Evolutionary conservation across 2,113 vertebrate genomes (phyloP).

Genomic region (Forbesichthys agassizii): DNA sequence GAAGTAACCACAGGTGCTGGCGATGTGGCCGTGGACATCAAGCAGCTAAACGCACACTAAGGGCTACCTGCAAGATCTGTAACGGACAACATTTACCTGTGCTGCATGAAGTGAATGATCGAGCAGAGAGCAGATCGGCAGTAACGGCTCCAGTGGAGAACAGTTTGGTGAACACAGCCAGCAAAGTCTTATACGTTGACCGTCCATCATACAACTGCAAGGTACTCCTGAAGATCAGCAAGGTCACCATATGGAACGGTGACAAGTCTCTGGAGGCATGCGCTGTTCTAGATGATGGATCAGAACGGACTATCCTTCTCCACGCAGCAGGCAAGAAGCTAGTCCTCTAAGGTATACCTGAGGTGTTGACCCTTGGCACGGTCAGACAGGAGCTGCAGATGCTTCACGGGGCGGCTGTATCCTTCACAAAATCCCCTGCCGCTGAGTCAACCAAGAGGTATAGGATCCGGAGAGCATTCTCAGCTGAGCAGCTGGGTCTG

Average conservation of each 20-base stretch:
- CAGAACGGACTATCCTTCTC: neutral
- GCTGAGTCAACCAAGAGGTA: too few species aligned
- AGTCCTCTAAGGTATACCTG: neutral
- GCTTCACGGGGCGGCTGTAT: neutral
- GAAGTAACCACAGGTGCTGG: constrained; percentile 8
- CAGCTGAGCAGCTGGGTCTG: neutral
- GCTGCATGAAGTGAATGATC: constrained; percentile 8
- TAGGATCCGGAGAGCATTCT: neutral
- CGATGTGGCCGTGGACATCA: neutral
- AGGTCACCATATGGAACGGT: neutral
- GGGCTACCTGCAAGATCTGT: constrained; percentile 3
- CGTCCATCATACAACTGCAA: neutral
- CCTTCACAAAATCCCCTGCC: too few species aligned
- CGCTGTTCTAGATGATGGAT: neutral
- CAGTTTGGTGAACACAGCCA: neutral
- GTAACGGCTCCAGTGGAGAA: neutral
- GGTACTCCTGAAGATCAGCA: neutral
- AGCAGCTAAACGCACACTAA: neutral
- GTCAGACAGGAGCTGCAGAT: constrained; percentile 1
- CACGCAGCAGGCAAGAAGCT: neutral
- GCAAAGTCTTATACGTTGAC: neutral
- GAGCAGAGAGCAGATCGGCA: neutral
- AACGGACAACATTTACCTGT: constrained; percentile 8
- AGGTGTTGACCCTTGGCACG: neutral
- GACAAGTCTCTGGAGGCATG: neutral